Evolutionary conservation across 2,113 vertebrate genomes (phyloP).

Genomic region (Trematocara macrostoma): DNA sequence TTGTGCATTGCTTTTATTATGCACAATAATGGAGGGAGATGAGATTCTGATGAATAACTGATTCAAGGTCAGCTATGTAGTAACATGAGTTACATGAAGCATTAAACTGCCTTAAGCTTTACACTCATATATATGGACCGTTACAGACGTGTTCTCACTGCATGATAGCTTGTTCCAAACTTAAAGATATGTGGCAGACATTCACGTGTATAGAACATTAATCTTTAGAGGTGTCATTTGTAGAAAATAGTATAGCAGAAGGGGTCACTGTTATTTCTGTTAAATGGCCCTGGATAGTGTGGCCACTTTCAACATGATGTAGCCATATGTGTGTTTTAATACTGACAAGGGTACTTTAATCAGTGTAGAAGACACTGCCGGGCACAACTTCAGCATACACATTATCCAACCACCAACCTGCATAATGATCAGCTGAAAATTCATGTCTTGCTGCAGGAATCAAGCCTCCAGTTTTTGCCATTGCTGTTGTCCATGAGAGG

Average conservation of each 20-base stretch:
- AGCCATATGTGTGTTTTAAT: background rate
- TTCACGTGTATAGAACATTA: background rate
- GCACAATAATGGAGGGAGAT: background rate
- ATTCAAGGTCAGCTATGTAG: constrained; percentile 37
- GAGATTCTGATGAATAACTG: constrained; percentile 22
- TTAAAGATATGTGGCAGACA: background rate
- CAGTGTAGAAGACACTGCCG: background rate
- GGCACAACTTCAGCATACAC: background rate
- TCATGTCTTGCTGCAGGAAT: background rate
- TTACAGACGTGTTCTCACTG: background rate
- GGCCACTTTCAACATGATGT: background rate
- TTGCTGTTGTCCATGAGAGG: background rate
- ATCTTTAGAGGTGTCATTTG: background rate
- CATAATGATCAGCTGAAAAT: background rate
- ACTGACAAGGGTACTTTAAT: background rate
- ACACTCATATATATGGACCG: background rate
- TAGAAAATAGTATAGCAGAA: background rate
- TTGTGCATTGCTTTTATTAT: constrained; percentile 26
- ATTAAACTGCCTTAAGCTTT: constrained; percentile 5
- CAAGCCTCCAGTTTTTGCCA: background rate
- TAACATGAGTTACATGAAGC: constrained; percentile 24
- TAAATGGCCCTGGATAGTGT: background rate
- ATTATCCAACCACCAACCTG: background rate
- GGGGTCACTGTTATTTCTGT: background rate
- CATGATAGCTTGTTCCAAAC: background rate